Evolutionary conservation across 1,140 invertebrate genomes (phyloP).

Genomic region (Acyrthosiphon pisum): DNA sequence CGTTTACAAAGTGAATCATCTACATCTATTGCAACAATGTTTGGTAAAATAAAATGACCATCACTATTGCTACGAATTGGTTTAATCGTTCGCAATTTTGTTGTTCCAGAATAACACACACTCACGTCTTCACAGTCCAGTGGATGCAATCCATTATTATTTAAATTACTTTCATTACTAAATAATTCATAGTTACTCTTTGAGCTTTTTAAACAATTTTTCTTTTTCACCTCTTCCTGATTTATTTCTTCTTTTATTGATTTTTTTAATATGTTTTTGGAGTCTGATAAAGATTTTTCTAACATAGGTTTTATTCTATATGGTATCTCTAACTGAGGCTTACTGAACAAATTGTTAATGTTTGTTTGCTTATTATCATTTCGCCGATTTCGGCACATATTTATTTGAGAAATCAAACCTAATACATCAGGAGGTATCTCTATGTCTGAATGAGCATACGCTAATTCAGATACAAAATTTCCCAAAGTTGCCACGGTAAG

Average conservation of each 20-base stretch:
- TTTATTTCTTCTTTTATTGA: conserved; percentile 37
- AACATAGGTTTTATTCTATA: conserved; percentile 27
- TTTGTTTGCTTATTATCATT: conserved; percentile 9
- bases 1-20: conserved; percentile 31
- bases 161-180: conserved; percentile 16
- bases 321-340: conserved; percentile 41
- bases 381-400: conserved; percentile 61
- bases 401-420: conserved; percentile 70
- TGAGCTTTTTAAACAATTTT: conserved; percentile 25
- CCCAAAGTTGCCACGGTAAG: conserved; percentile 71
- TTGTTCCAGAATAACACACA: conserved; percentile 72
- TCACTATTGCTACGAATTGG: conserved; percentile 59
- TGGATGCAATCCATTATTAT: conserved; percentile 65
- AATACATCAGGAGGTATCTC: conserved; percentile 73
- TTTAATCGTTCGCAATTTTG: conserved; percentile 71
- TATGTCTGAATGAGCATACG: conserved; percentile 68
- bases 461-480: conserved; percentile 69
- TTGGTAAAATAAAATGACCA: conserved; percentile 43
- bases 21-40: conserved; percentile 37
- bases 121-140: conserved; percentile 71
- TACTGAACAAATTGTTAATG: not conserved
- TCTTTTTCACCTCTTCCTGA: not conserved
- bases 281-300: conserved; percentile 57
- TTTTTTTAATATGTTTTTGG: conserved; percentile 40
- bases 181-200: conserved; percentile 27